phyloP scores from a whole-genome alignment of 2,888 invertebrate genomes.

The Sminthurides aquaticus region DNA sequence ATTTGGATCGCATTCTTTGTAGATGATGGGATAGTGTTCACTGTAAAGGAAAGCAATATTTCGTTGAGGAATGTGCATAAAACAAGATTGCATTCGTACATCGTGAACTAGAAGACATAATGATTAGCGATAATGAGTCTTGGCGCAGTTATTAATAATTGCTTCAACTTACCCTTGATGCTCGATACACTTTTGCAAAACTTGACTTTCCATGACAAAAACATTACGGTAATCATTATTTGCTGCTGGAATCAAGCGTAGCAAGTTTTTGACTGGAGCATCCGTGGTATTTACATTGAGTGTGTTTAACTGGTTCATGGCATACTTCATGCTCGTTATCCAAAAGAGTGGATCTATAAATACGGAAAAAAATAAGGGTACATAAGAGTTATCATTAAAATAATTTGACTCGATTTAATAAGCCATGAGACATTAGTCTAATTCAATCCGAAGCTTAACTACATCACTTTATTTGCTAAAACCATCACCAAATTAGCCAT shows the following conservation, averaged over 20 bases:
- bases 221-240: background rate
- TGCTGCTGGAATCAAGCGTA: background rate
- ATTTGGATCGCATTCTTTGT: background rate
- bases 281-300: background rate
- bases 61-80: too few species aligned
- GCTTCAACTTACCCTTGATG: background rate
- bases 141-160: too few species aligned
- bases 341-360: background rate
- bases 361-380: background rate
- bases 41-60: background rate
- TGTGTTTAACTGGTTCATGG: background rate
- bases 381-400: too few species aligned
- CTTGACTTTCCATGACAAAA: background rate
- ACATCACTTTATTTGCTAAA: too few species aligned
- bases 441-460: too few species aligned
- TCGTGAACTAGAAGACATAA: too few species aligned
- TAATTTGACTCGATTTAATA: too few species aligned
- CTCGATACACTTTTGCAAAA: background rate
- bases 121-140: too few species aligned
- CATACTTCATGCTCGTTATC: background rate
- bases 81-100: too few species aligned
- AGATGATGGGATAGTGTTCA: background rate
- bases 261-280: background rate
- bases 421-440: too few species aligned
- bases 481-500: too few species aligned